phyloP scores from a whole-genome alignment of 1,140 invertebrate species.

The Drosophila kanapiae region DNA sequence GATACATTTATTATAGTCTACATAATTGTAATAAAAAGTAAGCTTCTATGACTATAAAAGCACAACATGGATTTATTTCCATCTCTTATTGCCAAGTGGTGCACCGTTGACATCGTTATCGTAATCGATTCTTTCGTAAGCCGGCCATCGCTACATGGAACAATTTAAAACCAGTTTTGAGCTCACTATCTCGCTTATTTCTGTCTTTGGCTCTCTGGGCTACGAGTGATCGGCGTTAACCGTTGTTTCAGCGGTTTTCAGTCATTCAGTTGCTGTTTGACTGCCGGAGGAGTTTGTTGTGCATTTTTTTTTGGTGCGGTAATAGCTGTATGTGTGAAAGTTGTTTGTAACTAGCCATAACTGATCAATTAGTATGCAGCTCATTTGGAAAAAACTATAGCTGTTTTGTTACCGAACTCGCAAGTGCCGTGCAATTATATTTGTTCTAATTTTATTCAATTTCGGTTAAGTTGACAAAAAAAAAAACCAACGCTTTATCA shows the following conservation, averaged over 20 bases:
- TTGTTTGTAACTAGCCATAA: constrained; percentile 20
- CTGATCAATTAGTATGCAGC: constrained; percentile 14
- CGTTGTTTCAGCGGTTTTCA: constrained; percentile 7
- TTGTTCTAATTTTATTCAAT: constrained; percentile 36
- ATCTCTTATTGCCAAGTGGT: too few relatives aligned
- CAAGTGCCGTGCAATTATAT: constrained; percentile 41
- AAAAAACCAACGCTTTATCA: constrained; percentile 17
- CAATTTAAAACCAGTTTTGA: constrained; percentile 20
- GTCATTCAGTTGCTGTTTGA: constrained; percentile 53
- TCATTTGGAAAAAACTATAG: constrained; percentile 7
- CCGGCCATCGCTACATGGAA: not conserved
- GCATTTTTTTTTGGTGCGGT: constrained; percentile 33
- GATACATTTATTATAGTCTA: not conserved
- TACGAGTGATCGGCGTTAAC: constrained; percentile 40
- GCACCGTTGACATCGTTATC: not conserved
- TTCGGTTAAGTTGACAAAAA: constrained; percentile 17
- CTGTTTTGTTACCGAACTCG: constrained; percentile 19
- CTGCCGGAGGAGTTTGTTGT: constrained; percentile 49
- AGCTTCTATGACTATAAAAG: not conserved
- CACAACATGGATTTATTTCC: not conserved
- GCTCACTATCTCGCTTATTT: not conserved
- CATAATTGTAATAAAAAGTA: too few relatives aligned
- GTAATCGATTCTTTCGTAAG: not conserved
- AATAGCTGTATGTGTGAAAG: constrained; percentile 21
- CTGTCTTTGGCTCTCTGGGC: not conserved